Conservation (phyloP, 2,113 vertebrate species). For the Antigone vipio region DNA sequence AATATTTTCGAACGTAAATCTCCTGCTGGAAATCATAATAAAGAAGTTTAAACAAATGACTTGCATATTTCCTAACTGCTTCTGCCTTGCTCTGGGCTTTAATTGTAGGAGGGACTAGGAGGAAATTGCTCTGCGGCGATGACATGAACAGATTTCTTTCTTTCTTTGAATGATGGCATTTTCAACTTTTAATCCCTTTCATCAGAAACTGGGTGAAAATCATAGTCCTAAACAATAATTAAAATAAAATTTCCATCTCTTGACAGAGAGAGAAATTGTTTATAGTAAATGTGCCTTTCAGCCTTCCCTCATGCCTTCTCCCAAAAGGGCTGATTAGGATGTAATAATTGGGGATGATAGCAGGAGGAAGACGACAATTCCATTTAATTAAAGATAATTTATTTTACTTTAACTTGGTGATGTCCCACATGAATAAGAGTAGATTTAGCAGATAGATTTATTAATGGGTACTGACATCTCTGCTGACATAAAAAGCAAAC, state of each 20-base stretch:
- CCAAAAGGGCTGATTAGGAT: conserved; percentile 81
- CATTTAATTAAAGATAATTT: conserved; percentile 85
- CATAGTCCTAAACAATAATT: conserved; percentile 50
- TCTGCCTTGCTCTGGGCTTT: conserved; percentile 3
- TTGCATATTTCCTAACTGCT: neutral
- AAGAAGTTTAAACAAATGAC: neutral
- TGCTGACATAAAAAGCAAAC: conserved; percentile 75
- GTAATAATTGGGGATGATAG: conserved; percentile 83
- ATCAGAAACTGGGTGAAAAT: conserved; percentile 11
- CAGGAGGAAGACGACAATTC: conserved; percentile 82
- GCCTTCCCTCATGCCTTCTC: conserved; percentile 70
- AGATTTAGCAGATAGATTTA: conserved; percentile 79
- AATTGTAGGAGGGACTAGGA: neutral
- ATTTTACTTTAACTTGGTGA: conserved; percentile 81
- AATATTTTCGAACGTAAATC: neutral
- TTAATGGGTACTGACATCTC: conserved; percentile 79
- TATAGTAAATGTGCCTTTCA: conserved; percentile 67
- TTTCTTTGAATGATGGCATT: neutral
- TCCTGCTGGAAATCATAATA: neutral
- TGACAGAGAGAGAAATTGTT: conserved; percentile 71
- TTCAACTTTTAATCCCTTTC: conserved; percentile 35
- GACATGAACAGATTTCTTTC: neutral
- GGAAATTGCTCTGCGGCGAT: neutral
- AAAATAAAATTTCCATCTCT: conserved; percentile 56
- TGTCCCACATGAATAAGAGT: conserved; percentile 80